phyloP scores from a whole-genome alignment of 2,113 vertebrate species.

The Aptenodytes forsteri region DNA sequence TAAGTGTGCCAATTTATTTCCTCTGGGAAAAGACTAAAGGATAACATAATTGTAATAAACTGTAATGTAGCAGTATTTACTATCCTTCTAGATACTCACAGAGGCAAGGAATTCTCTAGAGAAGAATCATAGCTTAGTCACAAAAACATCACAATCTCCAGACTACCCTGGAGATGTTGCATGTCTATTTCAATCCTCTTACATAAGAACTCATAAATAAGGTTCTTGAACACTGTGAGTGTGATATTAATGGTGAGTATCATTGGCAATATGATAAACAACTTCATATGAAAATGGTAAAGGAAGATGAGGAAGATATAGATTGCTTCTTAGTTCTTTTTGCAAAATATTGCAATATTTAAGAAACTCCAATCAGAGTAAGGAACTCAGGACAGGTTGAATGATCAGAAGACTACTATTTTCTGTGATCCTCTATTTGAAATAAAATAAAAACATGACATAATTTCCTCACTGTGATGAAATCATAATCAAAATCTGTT shows the following conservation, averaged over 20 bases:
- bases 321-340: neutral
- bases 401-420: neutral
- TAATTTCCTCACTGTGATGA: neutral
- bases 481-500: neutral
- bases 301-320: neutral
- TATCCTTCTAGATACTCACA: neutral
- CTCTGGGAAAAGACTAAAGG: neutral
- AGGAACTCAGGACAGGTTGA: rapidly evolving
- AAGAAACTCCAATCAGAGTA: neutral
- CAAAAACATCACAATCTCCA: neutral
- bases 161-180: neutral
- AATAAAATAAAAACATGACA: neutral
- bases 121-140: neutral
- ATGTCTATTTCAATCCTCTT: neutral
- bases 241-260: neutral
- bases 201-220: neutral
- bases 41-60: neutral
- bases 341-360: neutral
- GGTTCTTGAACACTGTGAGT: neutral
- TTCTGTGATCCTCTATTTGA: neutral
- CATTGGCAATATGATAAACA: neutral
- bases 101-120: neutral
- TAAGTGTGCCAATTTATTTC: neutral
- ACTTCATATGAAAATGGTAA: neutral
- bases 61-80: neutral